Base-by-base conservation (phyloP, 2,888 invertebrate genomes). In the Gisinianus flammeolus region DNA sequence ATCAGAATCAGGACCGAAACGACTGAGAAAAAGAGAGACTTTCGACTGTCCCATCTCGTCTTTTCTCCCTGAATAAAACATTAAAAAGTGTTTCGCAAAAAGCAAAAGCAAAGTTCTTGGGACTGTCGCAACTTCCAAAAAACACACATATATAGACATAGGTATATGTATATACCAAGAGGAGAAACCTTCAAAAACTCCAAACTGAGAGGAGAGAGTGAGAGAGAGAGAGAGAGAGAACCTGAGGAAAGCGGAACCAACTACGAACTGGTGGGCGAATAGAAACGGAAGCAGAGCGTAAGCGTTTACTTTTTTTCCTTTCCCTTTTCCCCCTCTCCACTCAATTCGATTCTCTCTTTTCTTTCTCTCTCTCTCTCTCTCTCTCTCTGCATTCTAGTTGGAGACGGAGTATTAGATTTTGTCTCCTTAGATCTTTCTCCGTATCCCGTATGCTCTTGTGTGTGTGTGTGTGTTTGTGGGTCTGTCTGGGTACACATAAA, bases 51-150 rank as follows among this genome's bases (percentile, higher is more conserved):
- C 71, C 66, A 71, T 78, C 74, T 78, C 78, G 66, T 68, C 66
- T 58, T 31, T 66, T 54, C 30, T 8, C 24, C 8, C 54, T 79
- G 77, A 79, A 79, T 79, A 79, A 79, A 78, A 79, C 77, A 79
- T 79, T 79, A 79, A 77, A 79, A 77, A 79, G 78, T 71, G 72
- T 79, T 79, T 79, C 68, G 73, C 72, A 33, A 31, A 72, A 72
- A 77, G 33, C 31, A 67, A 66, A 67, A 73, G 71, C 24, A 70
- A 70, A 70, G 54, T 71, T 71, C 52, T 26, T 6, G 44, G 16
- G 2, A 6, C 44, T 44, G 44, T 2, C 2, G 3, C 19, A n/a
- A n/a, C n/a, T n/a, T n/a, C n/a, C n/a, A n/a, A n/a, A n/a, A n/a
- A n/a, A n/a, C n/a, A n/a, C n/a, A n/a, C n/a, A n/a, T n/a, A n/a